A percentile compares a stretch with the other conserved stretches of the same genome.
phyloP scores from a whole-genome alignment of 2,113 vertebrate genomes.

The Hydropotes inermis region DNA sequence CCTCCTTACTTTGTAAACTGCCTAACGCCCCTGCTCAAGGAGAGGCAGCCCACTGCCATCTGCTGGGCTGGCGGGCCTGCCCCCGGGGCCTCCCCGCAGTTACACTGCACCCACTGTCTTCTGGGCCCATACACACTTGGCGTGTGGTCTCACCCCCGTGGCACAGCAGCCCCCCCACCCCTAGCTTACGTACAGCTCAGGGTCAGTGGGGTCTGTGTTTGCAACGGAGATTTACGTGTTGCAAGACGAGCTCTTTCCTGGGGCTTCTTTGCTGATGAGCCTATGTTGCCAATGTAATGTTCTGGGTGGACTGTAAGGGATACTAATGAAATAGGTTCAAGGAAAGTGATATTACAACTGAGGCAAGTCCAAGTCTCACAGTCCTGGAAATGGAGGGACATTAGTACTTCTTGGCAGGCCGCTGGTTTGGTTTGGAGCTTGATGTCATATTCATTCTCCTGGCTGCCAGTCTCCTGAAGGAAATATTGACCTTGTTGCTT shows the following conservation, averaged over 20 bases:
- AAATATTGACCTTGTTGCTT: constrained; percentile 35
- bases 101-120: neutral
- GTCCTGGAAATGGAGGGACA: constrained; percentile 37
- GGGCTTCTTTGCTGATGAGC: neutral
- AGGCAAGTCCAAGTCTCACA: constrained; percentile 41
- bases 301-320: neutral
- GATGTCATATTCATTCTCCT: constrained; percentile 43
- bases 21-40: neutral
- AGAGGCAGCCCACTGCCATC: neutral
- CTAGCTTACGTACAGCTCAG: neutral
- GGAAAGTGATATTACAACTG: constrained; percentile 27
- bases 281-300: neutral
- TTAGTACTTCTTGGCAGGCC: constrained; percentile 64
- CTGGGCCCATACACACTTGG: neutral
- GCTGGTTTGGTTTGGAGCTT: constrained; percentile 66
- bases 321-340: constrained; percentile 12
- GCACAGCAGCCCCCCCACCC: neutral
- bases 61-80: neutral
- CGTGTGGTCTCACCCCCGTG: neutral
- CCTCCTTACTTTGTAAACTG: neutral
- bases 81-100: neutral
- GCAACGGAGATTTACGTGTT: neutral
- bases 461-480: constrained; percentile 46
- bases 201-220: neutral
- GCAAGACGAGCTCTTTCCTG: neutral